Evolutionary conservation across 2,888 invertebrate species (phyloP).

Genomic region (Sympetrum striolatum): DNA sequence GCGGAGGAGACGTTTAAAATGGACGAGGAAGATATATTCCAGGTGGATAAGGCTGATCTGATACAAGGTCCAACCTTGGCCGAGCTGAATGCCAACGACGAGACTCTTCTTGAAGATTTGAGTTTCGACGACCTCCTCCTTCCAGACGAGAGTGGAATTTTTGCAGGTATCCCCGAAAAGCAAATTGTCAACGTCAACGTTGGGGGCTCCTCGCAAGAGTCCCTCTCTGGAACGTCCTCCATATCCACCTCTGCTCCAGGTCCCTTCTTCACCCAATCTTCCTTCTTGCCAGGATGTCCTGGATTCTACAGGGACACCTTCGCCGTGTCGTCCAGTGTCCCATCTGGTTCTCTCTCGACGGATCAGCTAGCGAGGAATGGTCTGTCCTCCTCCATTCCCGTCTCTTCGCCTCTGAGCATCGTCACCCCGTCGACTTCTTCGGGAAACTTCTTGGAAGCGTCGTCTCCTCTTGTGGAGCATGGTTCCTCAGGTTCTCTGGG

Average conservation of each 20-base stretch:
- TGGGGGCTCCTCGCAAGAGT: conserved; percentile 26
- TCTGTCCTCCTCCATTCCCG: conserved; percentile 60
- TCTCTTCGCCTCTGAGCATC: conserved; percentile 62
- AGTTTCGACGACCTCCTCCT: conserved; percentile 84
- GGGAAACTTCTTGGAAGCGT: conserved; percentile 56
- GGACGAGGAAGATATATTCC: conserved; percentile 80
- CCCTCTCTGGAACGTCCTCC: conserved; percentile 23
- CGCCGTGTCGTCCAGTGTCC: conserved; percentile 56
- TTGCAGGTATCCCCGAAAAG: conserved; percentile 30
- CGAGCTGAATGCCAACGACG: conserved; percentile 85
- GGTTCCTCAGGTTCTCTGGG: conserved; percentile 55
- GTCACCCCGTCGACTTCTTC: conserved; percentile 60
- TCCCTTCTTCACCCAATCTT: conserved; percentile 49
- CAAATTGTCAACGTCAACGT: not conserved
- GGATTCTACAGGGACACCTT: conserved; percentile 55
- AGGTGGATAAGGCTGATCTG: conserved; percentile 78
- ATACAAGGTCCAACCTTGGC: conserved; percentile 85
- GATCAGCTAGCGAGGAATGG: conserved; percentile 48
- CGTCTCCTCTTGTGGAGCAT: conserved; percentile 57
- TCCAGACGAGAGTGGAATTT: conserved; percentile 68
- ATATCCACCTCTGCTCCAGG: conserved; percentile 17
- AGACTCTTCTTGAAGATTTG: conserved; percentile 80
- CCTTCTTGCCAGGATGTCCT: conserved; percentile 55
- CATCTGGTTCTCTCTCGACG: conserved; percentile 57
- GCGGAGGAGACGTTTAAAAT: conserved; percentile 67